Percentiles rank a stretch among this genome's conserved stretches.
These are phyloP conservation scores for Cyprinus carpio DNA, from an alignment of 2,113 vertebrate genomes.

Conservation along the genomic window DNA sequence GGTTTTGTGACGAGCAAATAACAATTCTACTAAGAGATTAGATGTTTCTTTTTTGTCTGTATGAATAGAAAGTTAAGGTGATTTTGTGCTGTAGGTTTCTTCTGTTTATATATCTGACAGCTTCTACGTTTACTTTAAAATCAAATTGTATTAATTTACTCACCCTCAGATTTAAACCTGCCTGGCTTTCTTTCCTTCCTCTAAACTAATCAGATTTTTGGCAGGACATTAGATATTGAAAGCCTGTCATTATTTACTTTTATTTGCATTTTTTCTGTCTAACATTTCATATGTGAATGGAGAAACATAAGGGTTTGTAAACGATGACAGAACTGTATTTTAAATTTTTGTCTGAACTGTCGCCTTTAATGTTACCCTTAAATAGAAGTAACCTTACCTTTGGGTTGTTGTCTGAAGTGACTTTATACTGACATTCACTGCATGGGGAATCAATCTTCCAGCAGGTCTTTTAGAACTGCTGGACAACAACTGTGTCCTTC, in stretches of 20 bases:
- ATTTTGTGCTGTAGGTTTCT: too few relatives aligned
- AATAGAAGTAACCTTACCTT: not conserved
- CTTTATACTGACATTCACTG: not conserved
- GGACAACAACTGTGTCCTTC: not conserved
- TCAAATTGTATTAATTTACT: not conserved
- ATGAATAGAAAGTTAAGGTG: not conserved
- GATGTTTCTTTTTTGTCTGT: not conserved
- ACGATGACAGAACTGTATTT: not conserved
- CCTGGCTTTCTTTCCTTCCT: not conserved
- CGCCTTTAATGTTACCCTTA: not conserved
- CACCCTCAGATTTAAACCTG: not conserved
- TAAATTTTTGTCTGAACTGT: not conserved
- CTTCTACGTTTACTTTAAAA: not conserved
- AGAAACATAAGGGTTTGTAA: not conserved
- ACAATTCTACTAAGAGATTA: too few relatives aligned
- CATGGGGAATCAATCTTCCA: not conserved
- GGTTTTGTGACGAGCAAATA: not conserved
- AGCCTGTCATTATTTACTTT: not conserved
- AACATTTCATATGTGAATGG: not conserved
- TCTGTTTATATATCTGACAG: not conserved
- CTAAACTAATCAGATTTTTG: not conserved
- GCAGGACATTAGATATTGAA: not conserved
- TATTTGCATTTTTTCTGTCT: not conserved
- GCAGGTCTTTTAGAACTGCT: constrained; percentile 1
- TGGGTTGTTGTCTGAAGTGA: not conserved